Conservation (phyloP, 2,113 vertebrate species). For the Chloebia gouldiae region DNA sequence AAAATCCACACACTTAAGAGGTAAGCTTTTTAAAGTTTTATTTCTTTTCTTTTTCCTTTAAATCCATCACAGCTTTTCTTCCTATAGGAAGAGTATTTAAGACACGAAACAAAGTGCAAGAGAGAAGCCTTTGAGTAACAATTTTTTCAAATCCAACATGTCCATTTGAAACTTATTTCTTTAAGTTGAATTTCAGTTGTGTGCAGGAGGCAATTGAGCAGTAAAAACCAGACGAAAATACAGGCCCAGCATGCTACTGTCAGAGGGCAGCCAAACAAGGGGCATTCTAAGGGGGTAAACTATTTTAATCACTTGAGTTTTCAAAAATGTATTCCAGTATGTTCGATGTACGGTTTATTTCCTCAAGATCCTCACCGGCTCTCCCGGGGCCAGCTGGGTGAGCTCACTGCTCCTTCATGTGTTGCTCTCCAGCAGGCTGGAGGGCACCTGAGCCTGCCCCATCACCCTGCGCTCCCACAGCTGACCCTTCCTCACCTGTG, state of each 20-base stretch:
- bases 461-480: not conserved
- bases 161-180: not conserved
- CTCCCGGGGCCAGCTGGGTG: not conserved
- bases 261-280: not conserved
- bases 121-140: not conserved
- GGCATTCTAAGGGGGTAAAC: not conserved
- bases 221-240: not conserved
- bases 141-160: not conserved
- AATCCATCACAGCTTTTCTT: not conserved
- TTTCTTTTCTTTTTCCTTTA: not conserved
- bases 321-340: not conserved
- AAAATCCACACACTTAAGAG: not conserved
- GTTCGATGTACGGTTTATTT: accelerated
- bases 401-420: not conserved
- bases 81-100: not conserved
- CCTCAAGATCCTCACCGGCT: not conserved
- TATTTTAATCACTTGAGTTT: not conserved
- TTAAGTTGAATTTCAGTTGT: not conserved
- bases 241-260: not conserved
- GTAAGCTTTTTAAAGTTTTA: not conserved
- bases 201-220: not conserved
- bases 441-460: not conserved
- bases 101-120: not conserved
- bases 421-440: not conserved
- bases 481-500: not conserved